phyloP scores from a whole-genome alignment of 2,888 invertebrate species.

The Cheilosia impressa region DNA sequence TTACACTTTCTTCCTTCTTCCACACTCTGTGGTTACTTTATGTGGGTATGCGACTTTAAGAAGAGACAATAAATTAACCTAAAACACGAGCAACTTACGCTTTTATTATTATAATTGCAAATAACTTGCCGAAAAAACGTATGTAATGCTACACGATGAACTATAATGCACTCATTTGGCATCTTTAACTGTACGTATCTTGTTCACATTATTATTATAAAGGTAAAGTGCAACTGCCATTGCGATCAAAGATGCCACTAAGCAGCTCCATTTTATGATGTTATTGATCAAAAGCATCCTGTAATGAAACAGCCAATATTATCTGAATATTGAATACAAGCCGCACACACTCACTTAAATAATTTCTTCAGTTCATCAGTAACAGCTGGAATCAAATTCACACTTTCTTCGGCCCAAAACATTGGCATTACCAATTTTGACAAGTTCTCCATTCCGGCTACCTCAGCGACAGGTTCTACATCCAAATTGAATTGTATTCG shows the following conservation, averaged over 20 bases:
- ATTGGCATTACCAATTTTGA: constrained; percentile 87
- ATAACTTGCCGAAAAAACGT: no score
- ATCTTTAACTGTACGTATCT: background rate
- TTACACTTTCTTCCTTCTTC: no score
- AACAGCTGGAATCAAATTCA: constrained; percentile 75
- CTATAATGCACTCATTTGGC: background rate
- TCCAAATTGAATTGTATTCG: constrained; percentile 90
- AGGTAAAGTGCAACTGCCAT: constrained; percentile 13
- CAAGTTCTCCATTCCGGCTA: constrained; percentile 87
- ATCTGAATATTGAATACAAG: background rate
- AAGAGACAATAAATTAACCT: no score
- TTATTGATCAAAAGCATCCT: constrained; percentile 23
- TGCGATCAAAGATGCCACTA: background rate
- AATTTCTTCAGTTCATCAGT: constrained; percentile 77
- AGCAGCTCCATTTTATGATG: constrained; percentile 21
- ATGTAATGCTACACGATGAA: no score
- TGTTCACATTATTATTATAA: background rate
- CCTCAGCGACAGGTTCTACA: constrained; percentile 86
- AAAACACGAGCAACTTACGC: no score
- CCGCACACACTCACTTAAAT: constrained; percentile 76
- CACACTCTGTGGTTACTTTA: no score
- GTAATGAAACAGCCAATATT: background rate
- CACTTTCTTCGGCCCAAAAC: constrained; percentile 92
- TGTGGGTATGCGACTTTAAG: no score
- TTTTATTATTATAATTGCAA: no score